Evolutionary conservation across 2,797 vertebrate species (phyloP).

Genomic region (Moxostoma hubbsi): DNA sequence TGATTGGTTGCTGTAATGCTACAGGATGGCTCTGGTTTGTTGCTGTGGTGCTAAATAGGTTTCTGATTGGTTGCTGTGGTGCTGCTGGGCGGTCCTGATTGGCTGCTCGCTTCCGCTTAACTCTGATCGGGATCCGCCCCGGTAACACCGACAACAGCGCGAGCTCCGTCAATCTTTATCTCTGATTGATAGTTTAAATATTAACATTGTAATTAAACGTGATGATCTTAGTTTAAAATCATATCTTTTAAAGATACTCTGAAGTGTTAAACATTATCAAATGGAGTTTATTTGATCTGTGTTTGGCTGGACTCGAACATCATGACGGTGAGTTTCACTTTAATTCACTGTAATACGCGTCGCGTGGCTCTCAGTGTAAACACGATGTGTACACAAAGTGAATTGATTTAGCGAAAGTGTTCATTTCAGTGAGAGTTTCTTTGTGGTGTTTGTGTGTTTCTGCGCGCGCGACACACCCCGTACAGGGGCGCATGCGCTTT

Average conservation of each 20-base stretch:
- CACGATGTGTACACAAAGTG: neutral
- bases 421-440: neutral
- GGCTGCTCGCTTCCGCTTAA: conserved; percentile 61
- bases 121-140: conserved; percentile 74
- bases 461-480: conserved; percentile 41
- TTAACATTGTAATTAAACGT: neutral
- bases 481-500: neutral
- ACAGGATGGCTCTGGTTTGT: neutral
- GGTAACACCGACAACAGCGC: conserved; percentile 66
- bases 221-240: neutral
- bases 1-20: conserved; percentile 52
- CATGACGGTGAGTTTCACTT: conserved; percentile 79
- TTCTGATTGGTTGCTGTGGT: conserved; percentile 8
- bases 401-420: too few species aligned
- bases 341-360: neutral
- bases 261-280: neutral
- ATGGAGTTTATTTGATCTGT: conserved; percentile 51
- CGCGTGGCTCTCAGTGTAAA: neutral
- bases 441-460: conserved; percentile 1
- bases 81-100: conserved; percentile 22
- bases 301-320: conserved; percentile 65
- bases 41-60: neutral
- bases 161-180: conserved; percentile 14
- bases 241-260: neutral
- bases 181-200: neutral